Conservation (phyloP, 2,888 invertebrate species). For the Taphrorychus bicolor region DNA sequence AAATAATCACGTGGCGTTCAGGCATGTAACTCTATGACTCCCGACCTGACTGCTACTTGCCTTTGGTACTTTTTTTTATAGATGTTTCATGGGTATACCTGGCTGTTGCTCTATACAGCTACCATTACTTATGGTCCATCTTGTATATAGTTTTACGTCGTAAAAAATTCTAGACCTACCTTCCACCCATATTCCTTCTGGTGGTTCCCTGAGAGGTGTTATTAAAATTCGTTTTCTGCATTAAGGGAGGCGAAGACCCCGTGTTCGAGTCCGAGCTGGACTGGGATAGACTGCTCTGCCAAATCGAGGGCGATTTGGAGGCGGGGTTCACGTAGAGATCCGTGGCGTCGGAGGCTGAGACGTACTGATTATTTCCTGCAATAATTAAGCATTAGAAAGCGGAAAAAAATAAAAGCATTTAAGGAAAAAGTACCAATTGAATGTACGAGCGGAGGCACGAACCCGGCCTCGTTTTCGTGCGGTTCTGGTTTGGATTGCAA, state of each 20-base stretch:
- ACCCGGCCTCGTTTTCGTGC: constrained; percentile 87
- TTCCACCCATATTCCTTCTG: constrained; percentile 82
- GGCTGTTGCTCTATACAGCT: too few relatives aligned
- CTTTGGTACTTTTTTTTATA: too few relatives aligned
- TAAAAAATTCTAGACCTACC: too few relatives aligned
- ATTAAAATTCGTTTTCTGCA: constrained; percentile 45
- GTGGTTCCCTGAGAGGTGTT: constrained; percentile 52
- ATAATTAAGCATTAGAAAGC: too few relatives aligned
- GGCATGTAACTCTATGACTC: too few relatives aligned
- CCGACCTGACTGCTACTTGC: too few relatives aligned
- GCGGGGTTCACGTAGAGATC: constrained; percentile 51
- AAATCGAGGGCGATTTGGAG: constrained; percentile 53
- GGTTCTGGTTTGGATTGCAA: constrained; percentile 77
- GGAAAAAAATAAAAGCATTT: not conserved
- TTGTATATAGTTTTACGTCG: too few relatives aligned
- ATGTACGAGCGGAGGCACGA: constrained; percentile 81
- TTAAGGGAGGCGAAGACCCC: constrained; percentile 54
- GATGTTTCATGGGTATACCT: too few relatives aligned
- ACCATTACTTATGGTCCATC: too few relatives aligned
- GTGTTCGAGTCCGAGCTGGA: constrained; percentile 57
- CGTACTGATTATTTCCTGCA: constrained; percentile 60
- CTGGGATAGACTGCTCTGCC: constrained; percentile 58
- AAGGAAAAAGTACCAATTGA: constrained; percentile 56
- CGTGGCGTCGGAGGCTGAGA: constrained; percentile 56
- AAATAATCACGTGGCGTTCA: too few relatives aligned